A percentile compares a stretch with the other conserved stretches of the same genome.
Evolutionary conservation across 2,113 vertebrate genomes (phyloP).

Genomic region (Zapornia atra): DNA sequence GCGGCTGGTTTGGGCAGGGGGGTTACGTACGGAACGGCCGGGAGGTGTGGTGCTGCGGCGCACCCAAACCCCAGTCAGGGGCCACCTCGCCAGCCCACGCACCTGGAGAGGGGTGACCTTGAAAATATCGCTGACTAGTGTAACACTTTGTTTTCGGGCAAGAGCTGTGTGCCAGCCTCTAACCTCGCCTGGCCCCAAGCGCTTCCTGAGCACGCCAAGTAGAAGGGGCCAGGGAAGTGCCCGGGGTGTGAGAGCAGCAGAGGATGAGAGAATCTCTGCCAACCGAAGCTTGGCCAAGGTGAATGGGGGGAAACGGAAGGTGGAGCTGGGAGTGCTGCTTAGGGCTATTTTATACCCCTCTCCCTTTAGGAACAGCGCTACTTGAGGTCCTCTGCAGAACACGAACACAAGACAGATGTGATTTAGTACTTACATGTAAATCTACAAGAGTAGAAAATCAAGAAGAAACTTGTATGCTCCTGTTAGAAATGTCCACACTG

Average conservation of each 20-base stretch:
- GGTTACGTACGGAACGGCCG: too few species aligned
- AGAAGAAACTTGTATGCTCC: background rate
- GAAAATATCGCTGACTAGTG: background rate
- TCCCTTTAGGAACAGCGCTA: background rate
- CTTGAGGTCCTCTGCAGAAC: background rate
- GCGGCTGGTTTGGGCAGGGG: too few species aligned
- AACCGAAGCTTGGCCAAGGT: rapidly evolving
- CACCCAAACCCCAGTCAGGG: background rate
- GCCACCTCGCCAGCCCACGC: background rate
- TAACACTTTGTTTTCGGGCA: background rate
- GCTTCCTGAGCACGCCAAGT: background rate
- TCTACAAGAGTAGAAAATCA: background rate
- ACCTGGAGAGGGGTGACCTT: background rate
- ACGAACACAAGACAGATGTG: background rate
- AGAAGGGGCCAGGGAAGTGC: background rate
- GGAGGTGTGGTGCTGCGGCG: background rate
- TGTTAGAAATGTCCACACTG: background rate
- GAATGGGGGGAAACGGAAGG: background rate
- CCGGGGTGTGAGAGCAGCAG: background rate
- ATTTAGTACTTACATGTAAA: background rate
- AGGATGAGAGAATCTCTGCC: background rate
- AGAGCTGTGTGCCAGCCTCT: background rate
- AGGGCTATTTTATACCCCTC: background rate
- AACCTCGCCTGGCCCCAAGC: background rate
- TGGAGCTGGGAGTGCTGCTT: background rate